Evolutionary conservation across 2,113 vertebrate genomes (phyloP).

Genomic region (Grammomys surdaster): DNA sequence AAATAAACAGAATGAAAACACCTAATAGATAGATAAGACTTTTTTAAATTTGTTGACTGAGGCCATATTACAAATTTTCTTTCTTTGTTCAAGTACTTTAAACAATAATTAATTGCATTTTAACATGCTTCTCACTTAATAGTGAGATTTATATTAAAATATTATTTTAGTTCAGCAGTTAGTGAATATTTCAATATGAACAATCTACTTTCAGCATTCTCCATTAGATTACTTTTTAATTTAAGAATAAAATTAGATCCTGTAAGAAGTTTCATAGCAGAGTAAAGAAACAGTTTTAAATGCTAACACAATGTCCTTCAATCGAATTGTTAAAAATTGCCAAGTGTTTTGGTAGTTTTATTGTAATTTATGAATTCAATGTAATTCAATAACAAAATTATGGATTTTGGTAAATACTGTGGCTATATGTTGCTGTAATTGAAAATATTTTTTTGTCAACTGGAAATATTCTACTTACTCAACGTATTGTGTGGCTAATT

Average conservation of each 20-base stretch:
- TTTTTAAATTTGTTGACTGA: background rate
- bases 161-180: background rate
- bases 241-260: slow-evolving; percentile 21
- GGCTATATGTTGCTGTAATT: background rate
- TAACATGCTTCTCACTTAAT: background rate
- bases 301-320: background rate
- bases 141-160: background rate
- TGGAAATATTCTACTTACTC: background rate
- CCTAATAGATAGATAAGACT: background rate
- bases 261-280: background rate
- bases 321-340: background rate
- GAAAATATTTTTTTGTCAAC: background rate
- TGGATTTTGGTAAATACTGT: background rate
- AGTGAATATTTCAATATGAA: background rate
- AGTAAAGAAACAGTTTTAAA: background rate
- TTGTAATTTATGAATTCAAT: background rate
- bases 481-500: background rate
- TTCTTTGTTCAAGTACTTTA: background rate
- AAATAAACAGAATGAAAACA: background rate
- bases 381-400: background rate
- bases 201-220: background rate
- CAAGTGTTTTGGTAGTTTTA: background rate
- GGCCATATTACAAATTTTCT: background rate
- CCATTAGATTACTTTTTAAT: slow-evolving; percentile 38
- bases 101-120: background rate